Base-by-base conservation (phyloP, 2,888 invertebrate species). In the Lasioglossum oenotherae region DNA sequence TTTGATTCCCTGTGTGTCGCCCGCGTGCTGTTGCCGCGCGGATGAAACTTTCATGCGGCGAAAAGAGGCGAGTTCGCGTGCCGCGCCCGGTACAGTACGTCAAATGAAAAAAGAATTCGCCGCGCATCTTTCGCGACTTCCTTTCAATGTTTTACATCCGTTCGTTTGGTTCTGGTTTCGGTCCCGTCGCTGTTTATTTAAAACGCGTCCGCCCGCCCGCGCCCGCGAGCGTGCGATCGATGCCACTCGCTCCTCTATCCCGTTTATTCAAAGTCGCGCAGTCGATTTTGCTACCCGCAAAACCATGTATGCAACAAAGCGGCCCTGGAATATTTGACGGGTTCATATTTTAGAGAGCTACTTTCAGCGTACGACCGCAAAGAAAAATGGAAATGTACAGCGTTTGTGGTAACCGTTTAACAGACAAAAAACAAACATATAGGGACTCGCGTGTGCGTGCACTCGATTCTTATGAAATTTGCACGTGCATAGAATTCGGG, bases 1-100 rank as follows among this genome's bases (percentile, higher is more conserved):
- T 84, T 85, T 77, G 53, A 84, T 80, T 84, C 85, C 23, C 80
- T 77, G 67, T 84, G 79, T 53, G 69, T 46, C 74, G 5, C 72
- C 35, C 16, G 64, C 31, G 23, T 35, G 64, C 64, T 41, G 77
- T 83, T 75, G 75, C 83, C 49, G 44, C 69, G 74, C 41, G 71
- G n/a, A 76, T 84, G 79, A 80, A 78, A 79, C 57, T 80, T 85
- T 74, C 74, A 83, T 75, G 72, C 64, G 60, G 19, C 38, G 72
- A 71, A 73, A 85, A 38, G 57, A 73, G 72, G 38, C 76, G 44
- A 78, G 31, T 71, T 53, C 64, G 35, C 49, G 38, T 31, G 44
- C 53, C 72, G 57, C 71, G 12, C 64, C 60, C 75, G 35, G 16
- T 12, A 27, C n/a, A n/a, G 1, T 23, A 53, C 46, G 31, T 27